Conservation (phyloP, 2,113 vertebrate species). For the Strigops habroptila region DNA sequence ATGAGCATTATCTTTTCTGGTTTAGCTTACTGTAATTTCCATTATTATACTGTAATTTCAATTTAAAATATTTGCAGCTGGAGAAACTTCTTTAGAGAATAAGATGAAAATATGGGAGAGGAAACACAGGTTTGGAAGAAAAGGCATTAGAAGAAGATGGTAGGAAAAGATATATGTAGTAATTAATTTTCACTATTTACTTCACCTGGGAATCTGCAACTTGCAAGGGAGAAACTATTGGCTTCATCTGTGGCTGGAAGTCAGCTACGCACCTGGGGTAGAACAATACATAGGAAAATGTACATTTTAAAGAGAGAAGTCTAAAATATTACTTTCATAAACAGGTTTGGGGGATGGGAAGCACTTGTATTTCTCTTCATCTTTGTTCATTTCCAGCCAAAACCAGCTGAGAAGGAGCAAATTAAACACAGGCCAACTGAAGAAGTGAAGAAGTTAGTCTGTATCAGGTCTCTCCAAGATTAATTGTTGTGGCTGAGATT, state of each 20-base stretch:
- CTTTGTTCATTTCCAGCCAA: neutral
- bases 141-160: neutral
- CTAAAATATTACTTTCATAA: neutral
- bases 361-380: neutral
- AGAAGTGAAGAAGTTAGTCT: neutral
- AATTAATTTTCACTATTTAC: neutral
- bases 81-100: neutral
- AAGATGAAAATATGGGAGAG: neutral
- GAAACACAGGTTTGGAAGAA: neutral
- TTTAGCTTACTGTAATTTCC: neutral
- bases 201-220: neutral
- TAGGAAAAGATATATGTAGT: neutral
- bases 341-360: neutral
- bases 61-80: neutral
- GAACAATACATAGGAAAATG: neutral
- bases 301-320: neutral
- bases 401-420: neutral
- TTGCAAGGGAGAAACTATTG: neutral
- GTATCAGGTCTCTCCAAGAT: neutral
- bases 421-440: neutral
- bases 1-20: neutral
- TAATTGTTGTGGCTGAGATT: neutral
- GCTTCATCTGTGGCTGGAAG: neutral
- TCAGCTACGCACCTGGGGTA: neutral
- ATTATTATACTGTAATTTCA: neutral